A percentile compares a stretch with the other conserved stretches of the same genome.
phyloP scores from a whole-genome alignment of 2,888 invertebrate species.

The Xestia rhomboidea region DNA sequence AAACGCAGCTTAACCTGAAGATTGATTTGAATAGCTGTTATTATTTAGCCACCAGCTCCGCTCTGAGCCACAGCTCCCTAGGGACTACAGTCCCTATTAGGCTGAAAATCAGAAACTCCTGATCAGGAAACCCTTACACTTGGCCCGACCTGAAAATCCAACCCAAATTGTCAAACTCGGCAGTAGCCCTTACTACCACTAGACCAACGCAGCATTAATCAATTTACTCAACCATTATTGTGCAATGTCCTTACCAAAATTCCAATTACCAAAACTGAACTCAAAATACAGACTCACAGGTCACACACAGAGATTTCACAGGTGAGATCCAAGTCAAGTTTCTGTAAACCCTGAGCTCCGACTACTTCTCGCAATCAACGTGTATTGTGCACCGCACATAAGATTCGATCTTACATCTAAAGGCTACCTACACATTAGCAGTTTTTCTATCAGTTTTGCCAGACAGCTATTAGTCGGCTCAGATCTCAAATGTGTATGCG shows the following conservation, averaged over 20 bases:
- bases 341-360: not conserved
- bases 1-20: no score
- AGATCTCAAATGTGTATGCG: no score
- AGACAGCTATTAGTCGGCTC: no score
- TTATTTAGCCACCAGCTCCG: no score
- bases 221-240: not conserved
- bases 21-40: no score
- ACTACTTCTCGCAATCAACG: constrained; percentile 41
- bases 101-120: no score
- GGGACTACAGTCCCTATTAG: no score
- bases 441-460: no score
- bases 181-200: not conserved
- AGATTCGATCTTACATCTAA: constrained; percentile 34
- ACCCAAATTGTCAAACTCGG: not conserved
- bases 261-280: constrained; percentile 4
- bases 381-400: constrained; percentile 34
- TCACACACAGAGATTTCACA: constrained; percentile 11
- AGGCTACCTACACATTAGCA: not conserved
- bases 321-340: constrained; percentile 29
- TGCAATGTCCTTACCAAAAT: constrained; percentile 1
- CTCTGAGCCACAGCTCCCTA: no score
- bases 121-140: not conserved
- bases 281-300: not conserved
- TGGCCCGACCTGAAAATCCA: not conserved
- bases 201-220: not conserved